phyloP scores from a whole-genome alignment of 1,140 invertebrate genomes.

The Leptinotarsa defecta region DNA sequence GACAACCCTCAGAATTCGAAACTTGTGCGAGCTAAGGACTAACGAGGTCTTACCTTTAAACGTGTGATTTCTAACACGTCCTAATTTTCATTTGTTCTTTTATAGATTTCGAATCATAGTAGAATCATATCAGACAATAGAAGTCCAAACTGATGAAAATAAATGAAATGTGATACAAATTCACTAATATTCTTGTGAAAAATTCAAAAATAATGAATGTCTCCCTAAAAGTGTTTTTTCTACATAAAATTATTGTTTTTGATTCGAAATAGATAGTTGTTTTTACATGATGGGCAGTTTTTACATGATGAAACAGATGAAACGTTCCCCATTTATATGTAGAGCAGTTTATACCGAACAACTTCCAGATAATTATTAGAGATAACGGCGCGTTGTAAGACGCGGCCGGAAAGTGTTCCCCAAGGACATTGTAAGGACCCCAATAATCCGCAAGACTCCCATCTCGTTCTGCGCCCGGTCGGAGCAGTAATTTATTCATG shows the following conservation, averaged over 20 bases:
- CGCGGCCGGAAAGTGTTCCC: constrained; percentile 49
- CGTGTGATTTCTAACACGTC: too few relatives aligned
- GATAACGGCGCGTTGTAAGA: constrained; percentile 45
- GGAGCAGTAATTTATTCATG: constrained; percentile 50
- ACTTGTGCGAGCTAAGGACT: too few relatives aligned
- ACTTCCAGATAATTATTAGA: constrained; percentile 39
- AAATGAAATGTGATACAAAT: neutral
- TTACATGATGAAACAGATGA: too few relatives aligned
- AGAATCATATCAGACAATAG: too few relatives aligned
- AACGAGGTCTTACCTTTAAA: too few relatives aligned
- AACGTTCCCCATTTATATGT: neutral
- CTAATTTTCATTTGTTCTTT: too few relatives aligned
- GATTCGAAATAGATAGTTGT: too few relatives aligned
- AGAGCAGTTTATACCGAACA: neutral
- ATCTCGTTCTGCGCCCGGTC: constrained; percentile 22
- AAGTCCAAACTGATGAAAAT: too few relatives aligned
- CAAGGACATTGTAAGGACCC: constrained; percentile 45
- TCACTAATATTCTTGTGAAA: neutral
- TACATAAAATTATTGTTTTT: too few relatives aligned
- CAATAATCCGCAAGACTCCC: constrained; percentile 51
- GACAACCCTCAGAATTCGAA: too few relatives aligned
- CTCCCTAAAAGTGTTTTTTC: neutral
- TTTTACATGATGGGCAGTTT: too few relatives aligned
- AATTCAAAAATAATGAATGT: neutral
- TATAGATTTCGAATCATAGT: too few relatives aligned